phyloP scores from a whole-genome alignment of 2,888 invertebrate species.

The Temnothorax rugatulus region DNA sequence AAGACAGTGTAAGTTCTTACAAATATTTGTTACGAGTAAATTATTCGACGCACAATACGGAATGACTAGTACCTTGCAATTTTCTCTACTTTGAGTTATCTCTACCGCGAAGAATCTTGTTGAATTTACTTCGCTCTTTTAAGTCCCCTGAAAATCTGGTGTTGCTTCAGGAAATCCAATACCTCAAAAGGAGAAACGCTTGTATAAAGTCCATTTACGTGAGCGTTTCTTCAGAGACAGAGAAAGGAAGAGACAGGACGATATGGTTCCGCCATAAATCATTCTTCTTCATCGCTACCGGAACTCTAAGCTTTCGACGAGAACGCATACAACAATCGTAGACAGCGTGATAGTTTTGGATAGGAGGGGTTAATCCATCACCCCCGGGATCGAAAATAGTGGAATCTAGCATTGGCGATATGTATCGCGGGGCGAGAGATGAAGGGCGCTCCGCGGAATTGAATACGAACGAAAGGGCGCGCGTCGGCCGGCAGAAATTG shows the following conservation, averaged over 20 bases:
- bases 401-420: slow-evolving; percentile 27
- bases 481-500: slow-evolving; percentile 69
- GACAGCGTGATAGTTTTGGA: slow-evolving; percentile 47
- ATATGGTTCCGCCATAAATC: slow-evolving; percentile 38
- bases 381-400: slow-evolving; percentile 41
- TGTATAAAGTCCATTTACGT: slow-evolving; percentile 11
- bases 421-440: background rate
- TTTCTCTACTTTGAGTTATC: background rate
- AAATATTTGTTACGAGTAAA: background rate
- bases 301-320: slow-evolving; percentile 42
- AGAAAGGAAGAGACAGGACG: background rate
- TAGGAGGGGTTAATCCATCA: slow-evolving; percentile 51
- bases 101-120: slow-evolving; percentile 5
- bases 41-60: background rate
- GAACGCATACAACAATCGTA: slow-evolving; percentile 25
- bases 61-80: background rate
- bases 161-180: slow-evolving; percentile 15
- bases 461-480: slow-evolving; percentile 43
- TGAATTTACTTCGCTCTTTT: slow-evolving; percentile 12
- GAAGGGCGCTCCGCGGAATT: slow-evolving; percentile 39
- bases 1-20: background rate
- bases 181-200: slow-evolving; percentile 19
- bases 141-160: slow-evolving; percentile 5
- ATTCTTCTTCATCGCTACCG: slow-evolving; percentile 45
- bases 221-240: slow-evolving; percentile 16